Evolutionary conservation across 2,888 invertebrate genomes (phyloP).

Genomic region (Aphodius granarius): DNA sequence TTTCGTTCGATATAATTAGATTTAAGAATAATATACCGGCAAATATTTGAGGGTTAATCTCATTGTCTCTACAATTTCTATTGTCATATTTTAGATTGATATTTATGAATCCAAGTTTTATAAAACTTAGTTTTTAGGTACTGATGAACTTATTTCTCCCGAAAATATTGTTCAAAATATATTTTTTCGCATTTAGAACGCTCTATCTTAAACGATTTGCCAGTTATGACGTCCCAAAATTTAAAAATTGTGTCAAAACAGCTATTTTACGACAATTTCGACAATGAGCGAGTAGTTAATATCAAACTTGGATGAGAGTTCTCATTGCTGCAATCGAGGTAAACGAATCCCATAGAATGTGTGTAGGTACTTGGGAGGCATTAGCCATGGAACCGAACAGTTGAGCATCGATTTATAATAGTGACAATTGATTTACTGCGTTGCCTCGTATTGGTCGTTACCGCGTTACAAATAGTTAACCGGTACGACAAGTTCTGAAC

Average conservation of each 20-base stretch:
- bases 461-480: constrained; percentile 46
- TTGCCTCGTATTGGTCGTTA: constrained; percentile 48
- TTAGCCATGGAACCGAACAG: constrained; percentile 52
- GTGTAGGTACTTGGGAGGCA: constrained; percentile 53
- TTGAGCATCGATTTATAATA: constrained; percentile 55
- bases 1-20: neutral
- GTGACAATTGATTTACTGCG: constrained; percentile 55
- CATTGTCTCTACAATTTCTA: neutral
- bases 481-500: constrained; percentile 43
- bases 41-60: neutral
- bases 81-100: neutral
- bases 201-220: too few relatives aligned
- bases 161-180: too few relatives aligned
- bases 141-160: too few relatives aligned
- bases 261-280: too few relatives aligned
- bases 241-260: too few relatives aligned
- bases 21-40: neutral
- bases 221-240: too few relatives aligned
- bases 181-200: too few relatives aligned
- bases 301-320: too few relatives aligned
- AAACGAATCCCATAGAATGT: constrained; percentile 53
- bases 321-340: constrained; percentile 39
- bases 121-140: too few relatives aligned
- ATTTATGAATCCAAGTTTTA: too few relatives aligned
- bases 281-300: too few relatives aligned